Base-by-base conservation (phyloP, 2,113 vertebrate species). In the Abramis brama region DNA sequence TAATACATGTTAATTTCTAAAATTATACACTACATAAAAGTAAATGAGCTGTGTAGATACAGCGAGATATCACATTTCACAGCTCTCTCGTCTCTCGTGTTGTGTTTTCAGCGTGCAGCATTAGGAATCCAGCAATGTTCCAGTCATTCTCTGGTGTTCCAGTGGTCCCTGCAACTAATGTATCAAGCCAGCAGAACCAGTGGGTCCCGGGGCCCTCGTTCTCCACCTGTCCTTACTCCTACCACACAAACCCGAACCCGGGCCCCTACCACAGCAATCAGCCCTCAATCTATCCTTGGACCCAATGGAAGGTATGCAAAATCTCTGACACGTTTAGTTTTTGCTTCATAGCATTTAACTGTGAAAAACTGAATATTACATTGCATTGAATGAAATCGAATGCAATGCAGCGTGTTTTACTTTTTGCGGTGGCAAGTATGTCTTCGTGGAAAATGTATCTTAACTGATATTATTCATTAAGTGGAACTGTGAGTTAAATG, bases 291-390 rank as follows among this genome's bases (percentile, higher is more conserved):
- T 92, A 93, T 94, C 86, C 68, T 87, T 92, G 91, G 84, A 89
- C 89, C 50, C 23, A 74, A 84, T 90, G 90, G 87, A 93, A 95
- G 96, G 96, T 97, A 96, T 23, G 92, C 30, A 64, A 57, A n/a
- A 39, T 25, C 36, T 21, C 17, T 19, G 19, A 73, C 21, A 25
- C 15, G 25, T 8, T 5, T 78, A 23, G 23, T 52, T 78, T 25
- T 55, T 15, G 12, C 15, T 57, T 25, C 21, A 23, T 8, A 6
- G 15, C 62, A 70, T 82, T 52, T 50, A 21, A 23, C 17, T 36
- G 66, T 39, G 33, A 70, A 39, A 39, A 39, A 21, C 17, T 11
- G 0, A 19, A 21, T 8, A 36, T 70, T 19, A 70, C 36, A 10
- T 39, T 23, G 33, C 9, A 71, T 1, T 36, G 17, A 33, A 68